Evolutionary conservation across 2,888 invertebrate genomes (phyloP).

Genomic region (Lycocerus yunnanus): DNA sequence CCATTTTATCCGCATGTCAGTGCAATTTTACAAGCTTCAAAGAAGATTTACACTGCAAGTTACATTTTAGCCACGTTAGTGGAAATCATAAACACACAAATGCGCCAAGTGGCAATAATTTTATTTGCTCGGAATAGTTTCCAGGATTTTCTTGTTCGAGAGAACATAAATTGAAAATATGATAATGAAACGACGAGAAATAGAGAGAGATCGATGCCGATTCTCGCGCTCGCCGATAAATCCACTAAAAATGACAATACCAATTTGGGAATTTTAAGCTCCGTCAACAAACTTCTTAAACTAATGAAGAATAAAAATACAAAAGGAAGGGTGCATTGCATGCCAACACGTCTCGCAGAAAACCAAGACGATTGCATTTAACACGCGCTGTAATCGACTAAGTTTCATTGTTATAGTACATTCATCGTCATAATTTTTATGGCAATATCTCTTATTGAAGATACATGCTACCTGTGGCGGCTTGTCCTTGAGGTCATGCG

Average conservation of each 20-base stretch:
- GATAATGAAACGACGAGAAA: background rate
- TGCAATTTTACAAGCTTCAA: conserved; percentile 21
- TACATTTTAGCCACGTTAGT: background rate
- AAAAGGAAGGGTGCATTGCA: conserved; percentile 12
- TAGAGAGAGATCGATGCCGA: background rate
- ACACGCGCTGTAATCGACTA: conserved; percentile 15
- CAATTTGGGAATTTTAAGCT: background rate
- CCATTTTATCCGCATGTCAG: conserved; percentile 27
- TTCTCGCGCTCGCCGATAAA: background rate
- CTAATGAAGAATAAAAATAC: conserved; percentile 8
- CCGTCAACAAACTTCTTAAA: conserved; percentile 6
- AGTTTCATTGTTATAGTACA: conserved; percentile 11
- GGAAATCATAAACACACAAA: background rate
- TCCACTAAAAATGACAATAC: background rate
- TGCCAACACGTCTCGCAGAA: conserved; percentile 18
- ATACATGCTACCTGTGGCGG: background rate
- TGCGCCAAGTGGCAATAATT: background rate
- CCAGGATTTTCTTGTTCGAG: background rate
- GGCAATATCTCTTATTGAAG: background rate
- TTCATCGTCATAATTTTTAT: conserved; percentile 1
- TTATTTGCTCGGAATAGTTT: background rate
- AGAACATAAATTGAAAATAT: background rate
- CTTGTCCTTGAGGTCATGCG: background rate
- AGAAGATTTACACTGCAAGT: conserved; percentile 14
- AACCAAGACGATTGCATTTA: conserved; percentile 17